Conservation (phyloP, 2,113 vertebrate genomes). For the Ia io region DNA sequence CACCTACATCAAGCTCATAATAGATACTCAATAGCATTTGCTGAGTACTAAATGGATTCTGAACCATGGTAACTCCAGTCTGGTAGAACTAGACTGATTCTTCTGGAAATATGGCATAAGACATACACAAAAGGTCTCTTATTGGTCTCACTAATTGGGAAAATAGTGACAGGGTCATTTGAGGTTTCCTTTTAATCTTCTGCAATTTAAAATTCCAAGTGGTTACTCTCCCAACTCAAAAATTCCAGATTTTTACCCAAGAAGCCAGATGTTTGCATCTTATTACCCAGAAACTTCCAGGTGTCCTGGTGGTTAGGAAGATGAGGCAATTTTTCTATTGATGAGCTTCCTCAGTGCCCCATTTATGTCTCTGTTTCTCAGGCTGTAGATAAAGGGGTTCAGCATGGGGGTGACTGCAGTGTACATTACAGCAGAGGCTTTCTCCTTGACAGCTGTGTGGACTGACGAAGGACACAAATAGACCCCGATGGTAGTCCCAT, state of each 20-base stretch:
- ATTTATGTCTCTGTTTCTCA: slow-evolving; percentile 72
- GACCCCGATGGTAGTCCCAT: slow-evolving; percentile 66
- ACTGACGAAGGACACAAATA: slow-evolving; percentile 68
- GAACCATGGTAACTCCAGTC: background rate
- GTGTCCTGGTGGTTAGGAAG: background rate
- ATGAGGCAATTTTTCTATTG: background rate
- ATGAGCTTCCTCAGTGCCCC: slow-evolving; percentile 42
- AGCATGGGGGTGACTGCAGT: slow-evolving; percentile 67
- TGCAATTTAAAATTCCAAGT: background rate
- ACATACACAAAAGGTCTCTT: background rate
- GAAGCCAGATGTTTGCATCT: background rate
- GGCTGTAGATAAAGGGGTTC: slow-evolving; percentile 75
- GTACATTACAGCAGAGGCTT: slow-evolving; percentile 71
- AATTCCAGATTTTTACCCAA: background rate
- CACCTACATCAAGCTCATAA: background rate
- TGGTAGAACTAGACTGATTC: background rate
- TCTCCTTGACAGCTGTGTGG: slow-evolving; percentile 48
- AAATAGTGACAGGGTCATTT: background rate
- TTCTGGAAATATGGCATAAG: background rate
- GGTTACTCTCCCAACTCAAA: background rate
- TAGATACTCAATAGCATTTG: background rate
- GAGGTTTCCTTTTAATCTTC: background rate
- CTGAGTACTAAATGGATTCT: background rate
- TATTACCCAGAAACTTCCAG: background rate
- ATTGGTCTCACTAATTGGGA: background rate